Conservation (phyloP, 1,140 invertebrate species). For the Trichonephila inaurata region DNA sequence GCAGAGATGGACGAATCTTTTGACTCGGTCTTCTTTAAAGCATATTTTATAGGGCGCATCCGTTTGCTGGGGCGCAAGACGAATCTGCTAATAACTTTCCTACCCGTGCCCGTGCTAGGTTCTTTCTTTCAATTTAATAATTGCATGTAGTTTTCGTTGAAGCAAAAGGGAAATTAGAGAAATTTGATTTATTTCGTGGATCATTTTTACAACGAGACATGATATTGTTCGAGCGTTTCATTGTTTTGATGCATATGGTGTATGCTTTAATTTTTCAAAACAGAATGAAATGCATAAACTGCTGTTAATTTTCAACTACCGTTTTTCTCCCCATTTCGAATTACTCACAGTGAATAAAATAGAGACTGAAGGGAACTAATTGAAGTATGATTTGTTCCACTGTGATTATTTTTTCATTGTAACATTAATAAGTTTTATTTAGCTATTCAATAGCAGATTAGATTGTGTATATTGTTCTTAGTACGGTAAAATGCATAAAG, state of each 20-base stretch:
- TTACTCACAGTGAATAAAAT: too few species aligned
- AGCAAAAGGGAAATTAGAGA: background rate
- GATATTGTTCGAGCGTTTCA: background rate
- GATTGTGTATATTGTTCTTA: too few species aligned
- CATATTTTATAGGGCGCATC: conserved; percentile 11
- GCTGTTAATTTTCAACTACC: too few species aligned
- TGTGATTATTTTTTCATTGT: too few species aligned
- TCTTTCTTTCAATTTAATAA: background rate
- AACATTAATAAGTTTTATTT: too few species aligned
- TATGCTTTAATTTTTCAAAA: too few species aligned
- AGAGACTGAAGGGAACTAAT: too few species aligned
- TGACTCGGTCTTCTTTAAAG: background rate
- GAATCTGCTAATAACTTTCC: conserved; percentile 24
- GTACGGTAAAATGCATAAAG: too few species aligned
- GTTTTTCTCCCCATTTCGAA: too few species aligned
- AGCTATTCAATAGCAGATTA: too few species aligned
- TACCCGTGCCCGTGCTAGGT: background rate
- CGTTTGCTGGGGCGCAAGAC: background rate
- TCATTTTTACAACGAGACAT: background rate
- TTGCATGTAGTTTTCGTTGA: background rate
- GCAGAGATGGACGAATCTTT: conserved; percentile 29
- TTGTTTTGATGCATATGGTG: background rate
- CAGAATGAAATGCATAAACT: too few species aligned
- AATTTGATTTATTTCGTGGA: background rate
- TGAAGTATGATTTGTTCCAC: too few species aligned